Base-by-base conservation (phyloP, 2,888 invertebrate genomes). In the Galeruca laticollis region DNA sequence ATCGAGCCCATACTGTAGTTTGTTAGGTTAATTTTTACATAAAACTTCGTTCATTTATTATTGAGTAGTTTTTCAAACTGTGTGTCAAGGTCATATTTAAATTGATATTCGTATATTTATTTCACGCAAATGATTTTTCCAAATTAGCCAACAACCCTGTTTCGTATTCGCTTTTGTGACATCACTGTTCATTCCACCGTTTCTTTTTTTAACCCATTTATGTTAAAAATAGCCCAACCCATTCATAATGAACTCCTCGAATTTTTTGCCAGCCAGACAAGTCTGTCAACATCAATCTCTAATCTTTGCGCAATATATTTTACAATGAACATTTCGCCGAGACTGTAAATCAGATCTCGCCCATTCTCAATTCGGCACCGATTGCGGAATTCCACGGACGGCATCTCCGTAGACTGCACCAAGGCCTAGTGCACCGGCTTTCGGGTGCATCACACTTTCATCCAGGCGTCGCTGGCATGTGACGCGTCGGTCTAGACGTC, bases 401-500 rank as follows among this genome's bases (percentile, higher is more conserved):
- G 47, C 64, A 62, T 67, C 64, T 64, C 35, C 69, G 57, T 64
- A 62, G 51, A 60, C 57, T 66, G 63, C 59, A 65, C 65, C 65
- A 65, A 65, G 65, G 72, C 72, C 69, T 66, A 67, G 60, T 69
- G 64, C 72, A 71, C 64, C 60, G 57, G 73, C 71, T 60, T 64
- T 73, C 71, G 71, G 60, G 73, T 71, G 73, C 73, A 73, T 73
- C 71, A 73, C 69, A 71, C 68, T 73, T 70, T 69, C 54, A 49
- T 51, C 66, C 59, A 70, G 70, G 72, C 71, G 69, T 73, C 70
- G 70, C 70, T 69, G 68, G 75, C 72, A 74, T 72, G 73, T 64
- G 69, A 63, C 68, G 72, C 75, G 75, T 63, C 76, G 80, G 82
- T 83, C 82, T 82, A 83, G 82, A 82, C 82, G 82, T 83, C 83